Conservation (phyloP, 2,797 vertebrate genomes). For the Oreonectes daqikongensis region DNA sequence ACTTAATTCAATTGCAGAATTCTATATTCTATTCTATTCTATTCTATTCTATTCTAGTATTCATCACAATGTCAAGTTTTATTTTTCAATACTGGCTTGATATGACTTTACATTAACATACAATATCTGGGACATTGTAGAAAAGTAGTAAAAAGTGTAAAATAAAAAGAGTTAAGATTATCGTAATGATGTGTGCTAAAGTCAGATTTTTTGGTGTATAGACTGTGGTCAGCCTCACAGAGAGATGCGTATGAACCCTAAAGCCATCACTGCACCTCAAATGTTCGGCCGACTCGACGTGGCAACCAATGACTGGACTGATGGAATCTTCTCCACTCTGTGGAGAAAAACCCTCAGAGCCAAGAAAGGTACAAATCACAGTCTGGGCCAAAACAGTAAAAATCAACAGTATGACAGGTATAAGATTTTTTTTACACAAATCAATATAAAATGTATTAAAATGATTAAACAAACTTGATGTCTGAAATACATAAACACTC, state of each 20-base stretch:
- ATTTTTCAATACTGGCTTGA: too few species aligned
- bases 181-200: background rate
- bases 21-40: too few species aligned
- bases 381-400: background rate
- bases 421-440: background rate
- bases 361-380: slow-evolving; percentile 82
- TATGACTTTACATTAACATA: too few species aligned
- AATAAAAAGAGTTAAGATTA: background rate
- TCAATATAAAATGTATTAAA: background rate
- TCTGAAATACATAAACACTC: background rate
- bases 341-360: slow-evolving; percentile 95
- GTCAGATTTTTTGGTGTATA: slow-evolving; percentile 60
- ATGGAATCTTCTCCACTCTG: slow-evolving; percentile 94
- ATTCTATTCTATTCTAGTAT: too few species aligned
- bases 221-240: slow-evolving; percentile 91
- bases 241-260: slow-evolving; percentile 99
- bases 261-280: slow-evolving; percentile 95
- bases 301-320: slow-evolving; percentile 97
- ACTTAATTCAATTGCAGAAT: too few species aligned
- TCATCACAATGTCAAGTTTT: too few species aligned
- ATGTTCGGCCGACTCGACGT: slow-evolving; percentile 97
- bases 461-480: background rate
- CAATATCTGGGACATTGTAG: too few species aligned
- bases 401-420: background rate
- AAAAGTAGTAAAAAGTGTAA: too few species aligned